A percentile compares a stretch with the other conserved stretches of the same genome.
Conservation (phyloP, 2,888 invertebrate species). For the Dasypolia templi region DNA sequence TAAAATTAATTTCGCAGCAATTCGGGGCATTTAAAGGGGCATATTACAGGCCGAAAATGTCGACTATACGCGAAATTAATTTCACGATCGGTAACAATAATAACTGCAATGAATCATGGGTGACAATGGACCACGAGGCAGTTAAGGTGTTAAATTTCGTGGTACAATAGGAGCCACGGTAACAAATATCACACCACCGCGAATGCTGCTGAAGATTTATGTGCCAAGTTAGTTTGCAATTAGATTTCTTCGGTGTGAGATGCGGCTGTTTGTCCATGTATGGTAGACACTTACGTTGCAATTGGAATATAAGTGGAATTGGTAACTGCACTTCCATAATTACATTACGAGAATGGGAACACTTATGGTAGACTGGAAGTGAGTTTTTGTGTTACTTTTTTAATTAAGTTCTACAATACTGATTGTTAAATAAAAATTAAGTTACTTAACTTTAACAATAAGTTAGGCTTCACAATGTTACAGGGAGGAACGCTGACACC, state of each 20-base stretch:
- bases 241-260: conserved; percentile 75
- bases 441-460: background rate
- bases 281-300: conserved; percentile 36
- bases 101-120: conserved; percentile 85
- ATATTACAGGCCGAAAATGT: conserved; percentile 75
- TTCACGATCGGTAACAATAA: conserved; percentile 86
- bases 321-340: conserved; percentile 23
- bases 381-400: conserved; percentile 1
- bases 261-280: conserved; percentile 37
- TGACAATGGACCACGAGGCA: conserved; percentile 80
- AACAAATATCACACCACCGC: conserved; percentile 74
- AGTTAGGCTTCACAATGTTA: background rate
- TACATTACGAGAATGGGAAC: conserved; percentile 15
- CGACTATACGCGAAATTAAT: conserved; percentile 85
- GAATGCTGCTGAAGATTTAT: conserved; percentile 81
- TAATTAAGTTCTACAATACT: background rate
- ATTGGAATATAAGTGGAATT: conserved; percentile 32
- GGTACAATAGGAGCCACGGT: conserved; percentile 77
- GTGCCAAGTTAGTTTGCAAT: conserved; percentile 85
- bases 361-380: background rate
- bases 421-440: background rate
- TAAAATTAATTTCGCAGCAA: conserved; percentile 79
- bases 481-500: background rate
- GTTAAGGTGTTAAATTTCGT: conserved; percentile 85
- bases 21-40: conserved; percentile 78